Percentiles rank a stretch among this genome's conserved stretches.
Evolutionary conservation across 2,113 vertebrate species (phyloP).

Genomic region (Rutilus rutilus): DNA sequence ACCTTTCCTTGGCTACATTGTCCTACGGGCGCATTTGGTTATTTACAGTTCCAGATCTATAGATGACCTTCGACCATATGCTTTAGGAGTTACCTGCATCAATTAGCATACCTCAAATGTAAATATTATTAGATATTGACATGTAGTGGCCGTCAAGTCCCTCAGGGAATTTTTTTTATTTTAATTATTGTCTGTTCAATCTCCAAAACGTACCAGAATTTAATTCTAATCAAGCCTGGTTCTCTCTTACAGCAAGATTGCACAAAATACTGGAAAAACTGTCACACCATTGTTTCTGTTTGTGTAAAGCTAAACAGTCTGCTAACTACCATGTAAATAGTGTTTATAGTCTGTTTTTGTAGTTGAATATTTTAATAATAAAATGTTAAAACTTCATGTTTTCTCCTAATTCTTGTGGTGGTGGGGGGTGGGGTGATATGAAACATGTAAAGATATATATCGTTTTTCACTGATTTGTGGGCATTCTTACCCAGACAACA

Average conservation of each 20-base stretch:
- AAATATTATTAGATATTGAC: conserved; percentile 67
- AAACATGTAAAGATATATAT: neutral
- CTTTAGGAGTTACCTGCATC: conserved; percentile 44
- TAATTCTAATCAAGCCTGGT: conserved; percentile 45
- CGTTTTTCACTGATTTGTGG: neutral
- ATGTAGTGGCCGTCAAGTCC: conserved; percentile 67
- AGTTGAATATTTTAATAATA: conserved; percentile 86
- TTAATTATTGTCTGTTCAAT: conserved; percentile 52
- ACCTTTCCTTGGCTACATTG: conserved; percentile 13
- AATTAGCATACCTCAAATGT: conserved; percentile 72
- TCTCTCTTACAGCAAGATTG: conserved; percentile 49
- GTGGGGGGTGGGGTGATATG: neutral
- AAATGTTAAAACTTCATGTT: conserved; percentile 70
- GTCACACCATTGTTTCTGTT: conserved; percentile 53
- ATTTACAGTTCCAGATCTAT: conserved; percentile 16
- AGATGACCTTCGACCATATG: neutral
- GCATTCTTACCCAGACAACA: neutral
- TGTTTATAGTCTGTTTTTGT: conserved; percentile 83
- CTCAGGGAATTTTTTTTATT: conserved; percentile 72
- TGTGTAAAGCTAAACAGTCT: conserved; percentile 66
- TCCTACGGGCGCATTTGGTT: conserved; percentile 20
- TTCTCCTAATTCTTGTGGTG: neutral
- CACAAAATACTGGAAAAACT: conserved; percentile 65
- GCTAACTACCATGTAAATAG: conserved; percentile 78
- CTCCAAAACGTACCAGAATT: conserved; percentile 15